phyloP scores from a whole-genome alignment of 1,140 invertebrate species.

The Sitodiplosis mosellana region DNA sequence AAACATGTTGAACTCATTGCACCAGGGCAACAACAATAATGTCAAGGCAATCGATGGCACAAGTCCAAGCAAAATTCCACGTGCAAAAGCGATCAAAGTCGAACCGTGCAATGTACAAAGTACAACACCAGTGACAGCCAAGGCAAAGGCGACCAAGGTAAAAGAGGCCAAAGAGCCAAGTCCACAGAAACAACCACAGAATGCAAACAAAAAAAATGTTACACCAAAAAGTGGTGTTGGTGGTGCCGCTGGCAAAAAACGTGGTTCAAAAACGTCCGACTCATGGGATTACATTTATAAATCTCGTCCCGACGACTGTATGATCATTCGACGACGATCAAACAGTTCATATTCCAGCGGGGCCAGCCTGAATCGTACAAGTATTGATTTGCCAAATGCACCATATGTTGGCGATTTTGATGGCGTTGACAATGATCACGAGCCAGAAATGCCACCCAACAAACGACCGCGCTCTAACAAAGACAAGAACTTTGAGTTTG shows the following conservation, averaged over 20 bases:
- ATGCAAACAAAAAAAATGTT: slow-evolving; percentile 25
- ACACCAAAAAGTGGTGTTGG: slow-evolving; percentile 20
- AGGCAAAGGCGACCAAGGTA: not conserved
- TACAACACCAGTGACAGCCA: slow-evolving; percentile 1
- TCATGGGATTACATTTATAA: slow-evolving; percentile 35
- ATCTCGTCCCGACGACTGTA: slow-evolving; percentile 47
- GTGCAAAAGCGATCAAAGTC: slow-evolving; percentile 2
- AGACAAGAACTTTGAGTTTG: slow-evolving; percentile 11
- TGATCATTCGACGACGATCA: slow-evolving; percentile 60
- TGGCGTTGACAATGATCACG: slow-evolving; percentile 1
- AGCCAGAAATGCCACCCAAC: slow-evolving; percentile 8
- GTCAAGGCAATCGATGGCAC: slow-evolving; percentile 7
- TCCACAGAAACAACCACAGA: slow-evolving; percentile 28
- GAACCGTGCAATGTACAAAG: not conserved
- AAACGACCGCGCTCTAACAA: slow-evolving; percentile 4
- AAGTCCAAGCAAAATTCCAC: slow-evolving; percentile 1
- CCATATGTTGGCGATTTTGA: not conserved
- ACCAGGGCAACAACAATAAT: slow-evolving; percentile 30
- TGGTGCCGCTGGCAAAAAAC: slow-evolving; percentile 21
- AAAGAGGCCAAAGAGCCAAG: slow-evolving; percentile 18
- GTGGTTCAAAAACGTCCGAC: slow-evolving; percentile 28
- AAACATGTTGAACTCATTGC: slow-evolving; percentile 62
- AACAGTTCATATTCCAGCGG: slow-evolving; percentile 65
- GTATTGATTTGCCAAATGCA: slow-evolving; percentile 10
- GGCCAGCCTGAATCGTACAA: slow-evolving; percentile 26